Conservation (phyloP, 2,797 vertebrate genomes). For the Prunella strophiata region DNA sequence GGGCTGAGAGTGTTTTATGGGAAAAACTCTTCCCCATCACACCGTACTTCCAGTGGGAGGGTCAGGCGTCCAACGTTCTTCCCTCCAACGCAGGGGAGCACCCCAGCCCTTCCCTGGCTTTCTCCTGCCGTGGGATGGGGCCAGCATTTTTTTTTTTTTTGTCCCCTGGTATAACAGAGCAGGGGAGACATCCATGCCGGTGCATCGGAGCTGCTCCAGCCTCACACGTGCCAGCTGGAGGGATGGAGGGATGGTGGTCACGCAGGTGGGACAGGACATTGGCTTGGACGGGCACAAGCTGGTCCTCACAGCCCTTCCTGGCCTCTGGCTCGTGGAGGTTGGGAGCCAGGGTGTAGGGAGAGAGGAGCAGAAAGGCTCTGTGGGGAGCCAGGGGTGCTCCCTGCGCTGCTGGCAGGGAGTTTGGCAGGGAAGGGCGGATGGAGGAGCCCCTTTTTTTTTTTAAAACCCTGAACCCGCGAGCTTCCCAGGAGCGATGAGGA, state of each 20-base stretch:
- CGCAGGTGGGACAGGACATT: too few species aligned
- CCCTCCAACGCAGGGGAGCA: background rate
- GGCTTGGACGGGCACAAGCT: background rate
- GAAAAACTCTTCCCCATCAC: background rate
- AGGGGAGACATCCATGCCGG: background rate
- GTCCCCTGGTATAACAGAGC: background rate
- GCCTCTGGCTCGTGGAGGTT: background rate
- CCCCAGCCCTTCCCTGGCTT: background rate
- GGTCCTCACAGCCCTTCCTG: background rate
- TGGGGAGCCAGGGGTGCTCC: background rate
- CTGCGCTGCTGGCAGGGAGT: too few species aligned
- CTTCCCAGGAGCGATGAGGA: too few species aligned
- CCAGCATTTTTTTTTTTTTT: background rate
- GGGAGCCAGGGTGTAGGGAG: background rate
- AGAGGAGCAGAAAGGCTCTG: background rate
- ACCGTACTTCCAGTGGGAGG: rapidly evolving
- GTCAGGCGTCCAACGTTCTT: background rate
- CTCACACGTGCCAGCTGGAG: background rate
- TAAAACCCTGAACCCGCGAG: too few species aligned
- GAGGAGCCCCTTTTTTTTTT: too few species aligned
- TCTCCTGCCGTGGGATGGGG: too few species aligned
- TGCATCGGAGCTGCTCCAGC: background rate
- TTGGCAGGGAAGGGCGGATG: too few species aligned
- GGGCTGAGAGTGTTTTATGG: background rate
- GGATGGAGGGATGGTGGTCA: background rate